Base-by-base conservation (phyloP, 2,113 vertebrate genomes). In the Tiliqua scincoides region DNA sequence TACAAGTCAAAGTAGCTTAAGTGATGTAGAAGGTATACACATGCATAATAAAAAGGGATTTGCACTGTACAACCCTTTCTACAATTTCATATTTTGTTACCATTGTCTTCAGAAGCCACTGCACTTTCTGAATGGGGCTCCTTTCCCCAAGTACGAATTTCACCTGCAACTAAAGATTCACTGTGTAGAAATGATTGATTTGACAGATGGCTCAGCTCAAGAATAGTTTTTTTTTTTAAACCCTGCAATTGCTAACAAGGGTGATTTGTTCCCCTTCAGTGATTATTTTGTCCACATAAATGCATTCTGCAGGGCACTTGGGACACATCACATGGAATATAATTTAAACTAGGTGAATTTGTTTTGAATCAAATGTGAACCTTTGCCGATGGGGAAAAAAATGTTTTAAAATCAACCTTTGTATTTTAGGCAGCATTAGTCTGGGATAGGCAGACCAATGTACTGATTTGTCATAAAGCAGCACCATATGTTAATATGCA, bases 131-230 rank as follows among this genome's bases (percentile, higher is more conserved):
- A 82, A 75, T 11, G 3, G 27, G 30, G 59, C 32, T 59, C 21
- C 15, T 40, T 40, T 30, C n/a, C 4, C 43, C 65, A 35, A 52
- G 40, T 72, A 86, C 59, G 52, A 82, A 70, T 77, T 87, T 82
- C 72, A 82, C 79, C 73, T 87, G 79, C 72, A 83, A 71, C 52
- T 77, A 87, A 87, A 70, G 73, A 71, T 48, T 68, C 86, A 77
- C 35, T 59, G 30, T 32, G 79, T 11, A 67, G 48, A 87, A 59
- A 54, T 82, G 79, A 87, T 82, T 61, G 85, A 87, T 82, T 72
- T 82, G 79, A 76, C 85, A 87, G 59, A 67, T 65, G 65, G 48
- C 37, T 76, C 71, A 75, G 23, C 61, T 59, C 21, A 54, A 82
- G 70, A 81, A 82, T 65, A 76, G 25, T 48, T 40, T 67, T 76